Percentiles rank a stretch among this genome's conserved stretches.
Evolutionary conservation across 2,113 vertebrate genomes (phyloP).

Genomic region (Oryzias woworae): DNA sequence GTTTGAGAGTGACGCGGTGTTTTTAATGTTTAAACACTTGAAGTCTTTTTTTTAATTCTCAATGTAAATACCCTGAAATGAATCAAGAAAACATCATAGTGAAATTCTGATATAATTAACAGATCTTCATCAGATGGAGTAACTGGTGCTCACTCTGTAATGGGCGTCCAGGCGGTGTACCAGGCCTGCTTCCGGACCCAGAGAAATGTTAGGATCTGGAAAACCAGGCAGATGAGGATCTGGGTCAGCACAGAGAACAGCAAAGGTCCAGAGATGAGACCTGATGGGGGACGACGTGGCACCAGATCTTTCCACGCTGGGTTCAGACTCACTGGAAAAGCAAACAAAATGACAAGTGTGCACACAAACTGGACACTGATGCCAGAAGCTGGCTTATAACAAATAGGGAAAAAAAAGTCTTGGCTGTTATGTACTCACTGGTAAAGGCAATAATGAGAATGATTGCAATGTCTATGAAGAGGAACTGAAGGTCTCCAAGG

Average conservation of each 20-base stretch:
- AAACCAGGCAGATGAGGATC: conserved; percentile 90
- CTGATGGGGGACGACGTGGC: conserved; percentile 87
- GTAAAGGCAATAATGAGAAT: conserved; percentile 96
- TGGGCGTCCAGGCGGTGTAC: conserved; percentile 81
- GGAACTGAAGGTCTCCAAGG: conserved; percentile 97
- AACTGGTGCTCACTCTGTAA: conserved; percentile 82
- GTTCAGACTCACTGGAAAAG: conserved; percentile 91
- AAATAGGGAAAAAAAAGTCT: neutral
- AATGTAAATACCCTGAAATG: neutral
- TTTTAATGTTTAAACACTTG: too few species aligned
- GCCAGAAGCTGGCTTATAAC: neutral
- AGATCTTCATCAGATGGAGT: neutral
- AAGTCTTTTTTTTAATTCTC: neutral
- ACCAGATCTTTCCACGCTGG: conserved; percentile 95
- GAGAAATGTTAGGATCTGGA: conserved; percentile 88
- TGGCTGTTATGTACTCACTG: conserved; percentile 81
- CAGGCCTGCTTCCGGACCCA: conserved; percentile 87
- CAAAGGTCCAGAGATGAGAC: conserved; percentile 91
- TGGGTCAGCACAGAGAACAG: conserved; percentile 93
- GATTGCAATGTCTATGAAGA: conserved; percentile 97
- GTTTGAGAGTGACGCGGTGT: neutral
- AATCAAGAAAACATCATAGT: neutral
- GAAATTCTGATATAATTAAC: neutral
- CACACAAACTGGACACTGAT: neutral
- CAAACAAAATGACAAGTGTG: neutral